Evolutionary conservation across 2,113 vertebrate genomes (phyloP).

Genomic region (human (Homo sapiens)): GRCh38 chr9:3491501-3492000

Average conservation of each 20-base stretch:
- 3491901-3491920: background rate
- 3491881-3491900: background rate
- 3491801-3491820: background rate
- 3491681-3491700: background rate
- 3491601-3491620: background rate
- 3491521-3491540: background rate
- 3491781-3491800: constrained; percentile 35
- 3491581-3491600: constrained; percentile 20
- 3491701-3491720: background rate
- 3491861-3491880: background rate
- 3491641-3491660: background rate
- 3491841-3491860: background rate
- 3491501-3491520: background rate
- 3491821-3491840: background rate
- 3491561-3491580: background rate
- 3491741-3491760: background rate
- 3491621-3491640: background rate
- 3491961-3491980: background rate
- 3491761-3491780: background rate
- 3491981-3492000: background rate
- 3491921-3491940: background rate
- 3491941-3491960: background rate
- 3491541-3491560: background rate
- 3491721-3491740: background rate
- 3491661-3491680: background rate